phyloP scores from a whole-genome alignment of 2,888 invertebrate species.

The Eristalis intricaria region DNA sequence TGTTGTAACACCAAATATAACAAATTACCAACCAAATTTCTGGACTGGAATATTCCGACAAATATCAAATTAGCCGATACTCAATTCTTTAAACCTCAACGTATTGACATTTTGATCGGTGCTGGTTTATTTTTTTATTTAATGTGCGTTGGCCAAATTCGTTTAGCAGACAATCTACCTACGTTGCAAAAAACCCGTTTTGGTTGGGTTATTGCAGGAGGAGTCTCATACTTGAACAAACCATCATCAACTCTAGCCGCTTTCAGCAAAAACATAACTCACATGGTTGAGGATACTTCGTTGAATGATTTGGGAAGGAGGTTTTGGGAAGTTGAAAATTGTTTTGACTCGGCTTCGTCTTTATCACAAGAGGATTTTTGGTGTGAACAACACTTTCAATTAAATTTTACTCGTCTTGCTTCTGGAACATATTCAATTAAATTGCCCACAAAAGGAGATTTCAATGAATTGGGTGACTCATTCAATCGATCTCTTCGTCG shows the following conservation, averaged over 20 bases:
- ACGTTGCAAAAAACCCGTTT: slow-evolving; percentile 65
- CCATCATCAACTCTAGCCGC: no score
- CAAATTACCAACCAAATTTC: slow-evolving; percentile 62
- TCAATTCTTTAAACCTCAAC: slow-evolving; percentile 52
- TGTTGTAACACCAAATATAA: slow-evolving; percentile 61
- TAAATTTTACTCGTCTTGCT: slow-evolving; percentile 26
- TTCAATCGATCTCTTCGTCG: slow-evolving; percentile 38
- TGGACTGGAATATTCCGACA: slow-evolving; percentile 46
- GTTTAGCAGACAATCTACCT: slow-evolving; percentile 39
- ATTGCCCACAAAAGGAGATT: slow-evolving; percentile 41
- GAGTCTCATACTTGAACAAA: slow-evolving; percentile 6
- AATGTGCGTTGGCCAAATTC: slow-evolving; percentile 65
- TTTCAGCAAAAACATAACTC: background rate
- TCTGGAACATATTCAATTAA: slow-evolving; percentile 58
- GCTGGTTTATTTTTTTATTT: slow-evolving; percentile 70
- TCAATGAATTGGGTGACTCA: no score
- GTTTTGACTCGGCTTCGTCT: slow-evolving; percentile 14
- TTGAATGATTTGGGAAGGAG: slow-evolving; percentile 35
- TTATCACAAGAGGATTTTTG: slow-evolving; percentile 39
- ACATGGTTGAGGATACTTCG: slow-evolving; percentile 8
- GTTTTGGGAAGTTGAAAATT: slow-evolving; percentile 65
- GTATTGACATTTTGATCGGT: slow-evolving; percentile 63
- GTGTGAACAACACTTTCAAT: slow-evolving; percentile 57
- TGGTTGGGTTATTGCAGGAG: slow-evolving; percentile 61
- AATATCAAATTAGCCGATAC: slow-evolving; percentile 68